Base-by-base conservation (phyloP, 2,113 vertebrate genomes). In the Tenebrosternarchus preto region DNA sequence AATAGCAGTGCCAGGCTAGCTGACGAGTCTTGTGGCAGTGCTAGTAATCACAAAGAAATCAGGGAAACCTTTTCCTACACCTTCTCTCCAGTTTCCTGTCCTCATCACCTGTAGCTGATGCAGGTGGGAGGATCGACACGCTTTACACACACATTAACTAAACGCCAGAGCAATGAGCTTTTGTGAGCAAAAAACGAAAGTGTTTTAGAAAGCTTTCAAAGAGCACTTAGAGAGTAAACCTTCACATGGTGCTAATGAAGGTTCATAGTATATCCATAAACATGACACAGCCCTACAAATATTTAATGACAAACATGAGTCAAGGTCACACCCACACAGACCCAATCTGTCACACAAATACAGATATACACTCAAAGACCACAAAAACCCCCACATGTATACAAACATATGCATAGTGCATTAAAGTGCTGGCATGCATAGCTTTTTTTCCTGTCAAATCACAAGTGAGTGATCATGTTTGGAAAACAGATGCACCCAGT, bases 261-360 rank as follows among this genome's bases (percentile, higher is more conserved):
- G 11, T 25, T 74, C 67, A 79, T 63, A 70, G 73, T 93, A 95
- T 82, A 91, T 82, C 89, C 89, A 27, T 27, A 22, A 76, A 78
- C 64, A 75, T 39, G 17, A 12, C 61, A 66, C 71, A 82, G 77
- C 88, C 74, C 63, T 20, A 88, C 84, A 83, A 81, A 85, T 50
- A 83, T 68, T 78, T 78, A 73, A 66, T 27, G 31, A 36, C 85
- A 84, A 71, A 73, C 27, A 78, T 80, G 2, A 27, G 63, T 66
- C 56, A 80, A 78, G 80, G 20, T 74, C 53, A 61, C 57, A 56
- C 68, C 77, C 31, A 55, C 55, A 74, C 33, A 15, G 31, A 81
- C 36, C 61, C 55, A 60, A 24, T 50, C 67, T 53, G 77, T 8
- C 29, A 66, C 12, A 80, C 11, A 56, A 24, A 22, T n/a, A 59